Conservation (phyloP, 2,113 vertebrate genomes). For the Chascanopsetta lugubris region DNA sequence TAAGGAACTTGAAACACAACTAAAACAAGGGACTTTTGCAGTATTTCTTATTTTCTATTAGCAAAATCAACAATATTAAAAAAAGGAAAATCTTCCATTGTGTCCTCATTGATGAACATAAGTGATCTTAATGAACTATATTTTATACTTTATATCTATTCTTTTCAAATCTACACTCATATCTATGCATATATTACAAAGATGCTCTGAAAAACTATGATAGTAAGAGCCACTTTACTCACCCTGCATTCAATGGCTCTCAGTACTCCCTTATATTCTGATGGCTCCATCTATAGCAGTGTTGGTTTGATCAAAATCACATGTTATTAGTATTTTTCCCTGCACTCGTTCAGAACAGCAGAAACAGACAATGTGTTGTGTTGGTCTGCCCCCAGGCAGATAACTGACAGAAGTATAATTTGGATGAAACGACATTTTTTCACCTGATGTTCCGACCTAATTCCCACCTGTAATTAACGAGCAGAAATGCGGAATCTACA, state of each 20-base stretch:
- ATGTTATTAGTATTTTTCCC: slow-evolving; percentile 10
- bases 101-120: no score
- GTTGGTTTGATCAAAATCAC: slow-evolving; percentile 25
- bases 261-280: background rate
- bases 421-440: slow-evolving; percentile 40
- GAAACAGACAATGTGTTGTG: slow-evolving; percentile 34
- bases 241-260: background rate
- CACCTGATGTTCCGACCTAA: slow-evolving; percentile 57
- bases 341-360: slow-evolving; percentile 20
- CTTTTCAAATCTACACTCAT: no score
- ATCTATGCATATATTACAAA: background rate
- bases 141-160: no score
- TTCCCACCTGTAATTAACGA: slow-evolving; percentile 60
- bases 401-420: slow-evolving; percentile 50
- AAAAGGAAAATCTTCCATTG: no score
- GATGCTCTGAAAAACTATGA: background rate
- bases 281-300: background rate
- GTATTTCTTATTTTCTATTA: no score
- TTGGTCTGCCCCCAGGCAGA: slow-evolving; percentile 31
- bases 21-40: no score
- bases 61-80: no score
- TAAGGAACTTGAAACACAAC: no score
- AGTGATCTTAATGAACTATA: no score
- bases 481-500: slow-evolving; percentile 40
- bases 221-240: background rate